Conservation (phyloP, 2,113 vertebrate genomes). For the Astur gentilis region DNA sequence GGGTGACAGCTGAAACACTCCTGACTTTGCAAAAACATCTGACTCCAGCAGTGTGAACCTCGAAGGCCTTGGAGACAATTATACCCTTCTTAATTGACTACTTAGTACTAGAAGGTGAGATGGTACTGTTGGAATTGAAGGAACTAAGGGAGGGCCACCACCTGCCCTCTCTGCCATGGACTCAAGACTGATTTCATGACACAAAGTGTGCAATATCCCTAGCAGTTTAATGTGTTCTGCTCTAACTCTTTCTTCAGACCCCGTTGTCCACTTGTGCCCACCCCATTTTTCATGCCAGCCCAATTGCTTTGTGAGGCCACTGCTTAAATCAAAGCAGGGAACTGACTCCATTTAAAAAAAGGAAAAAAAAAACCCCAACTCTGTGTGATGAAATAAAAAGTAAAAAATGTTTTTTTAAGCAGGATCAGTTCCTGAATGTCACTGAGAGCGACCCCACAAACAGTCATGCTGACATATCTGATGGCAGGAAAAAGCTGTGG, state of each 20-base stretch:
- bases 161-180: background rate
- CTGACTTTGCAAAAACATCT: background rate
- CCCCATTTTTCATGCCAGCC: background rate
- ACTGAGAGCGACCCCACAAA: conserved; percentile 40
- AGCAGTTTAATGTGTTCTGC: background rate
- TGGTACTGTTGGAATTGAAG: background rate
- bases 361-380: background rate
- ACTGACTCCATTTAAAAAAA: background rate
- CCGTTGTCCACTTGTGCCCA: background rate
- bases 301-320: background rate
- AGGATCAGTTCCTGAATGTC: conserved; percentile 23
- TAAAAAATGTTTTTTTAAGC: conserved; percentile 28
- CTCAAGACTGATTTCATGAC: background rate
- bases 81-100: background rate
- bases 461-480: conserved; percentile 49
- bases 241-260: background rate
- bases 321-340: background rate
- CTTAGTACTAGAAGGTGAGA: background rate
- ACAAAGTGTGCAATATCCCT: background rate
- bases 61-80: background rate
- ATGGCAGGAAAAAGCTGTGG: conserved; percentile 55
- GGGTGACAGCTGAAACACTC: background rate
- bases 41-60: background rate
- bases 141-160: background rate
- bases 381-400: background rate